A percentile compares a stretch with the other conserved stretches of the same genome.
Evolutionary conservation across 2,113 vertebrate genomes (phyloP).

Genomic region (Elgaria multicarinata): DNA sequence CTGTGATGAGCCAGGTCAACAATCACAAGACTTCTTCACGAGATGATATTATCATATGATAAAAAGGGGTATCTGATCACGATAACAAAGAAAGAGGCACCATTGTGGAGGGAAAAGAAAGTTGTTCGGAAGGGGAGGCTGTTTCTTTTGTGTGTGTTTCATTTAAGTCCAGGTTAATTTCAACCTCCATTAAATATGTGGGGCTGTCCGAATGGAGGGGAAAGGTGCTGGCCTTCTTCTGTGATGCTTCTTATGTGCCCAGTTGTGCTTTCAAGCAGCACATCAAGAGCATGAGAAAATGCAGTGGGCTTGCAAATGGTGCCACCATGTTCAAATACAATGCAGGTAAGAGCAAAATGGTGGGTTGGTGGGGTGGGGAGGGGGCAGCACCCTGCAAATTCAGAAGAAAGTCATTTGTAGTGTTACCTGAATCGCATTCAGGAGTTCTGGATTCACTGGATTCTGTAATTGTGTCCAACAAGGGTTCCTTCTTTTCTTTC

Average conservation of each 20-base stretch:
- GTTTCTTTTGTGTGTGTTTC: neutral
- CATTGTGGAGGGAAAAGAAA: neutral
- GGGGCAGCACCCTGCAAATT: neutral
- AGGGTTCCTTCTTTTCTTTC: conserved; percentile 7
- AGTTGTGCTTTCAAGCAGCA: neutral
- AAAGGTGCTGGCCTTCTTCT: neutral
- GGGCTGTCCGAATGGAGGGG: neutral
- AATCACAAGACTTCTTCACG: too few relatives aligned
- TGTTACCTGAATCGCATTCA: conserved; percentile 10
- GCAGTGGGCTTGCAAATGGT: neutral
- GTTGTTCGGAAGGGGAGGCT: neutral
- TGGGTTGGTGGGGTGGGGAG: too few relatives aligned
- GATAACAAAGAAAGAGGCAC: neutral
- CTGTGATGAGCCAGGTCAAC: neutral
- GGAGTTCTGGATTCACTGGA: neutral
- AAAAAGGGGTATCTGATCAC: neutral
- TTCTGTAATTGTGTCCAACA: neutral
- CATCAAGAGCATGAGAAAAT: neutral
- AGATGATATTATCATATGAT: neutral
- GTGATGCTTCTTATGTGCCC: neutral
- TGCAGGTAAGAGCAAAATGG: neutral
- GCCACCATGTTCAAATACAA: neutral
- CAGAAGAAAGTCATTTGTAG: neutral
- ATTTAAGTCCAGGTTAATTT: neutral
- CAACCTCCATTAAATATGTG: neutral